Evolutionary conservation across 2,113 vertebrate genomes (phyloP).

Genomic region (Myrmophylax atrothorax): DNA sequence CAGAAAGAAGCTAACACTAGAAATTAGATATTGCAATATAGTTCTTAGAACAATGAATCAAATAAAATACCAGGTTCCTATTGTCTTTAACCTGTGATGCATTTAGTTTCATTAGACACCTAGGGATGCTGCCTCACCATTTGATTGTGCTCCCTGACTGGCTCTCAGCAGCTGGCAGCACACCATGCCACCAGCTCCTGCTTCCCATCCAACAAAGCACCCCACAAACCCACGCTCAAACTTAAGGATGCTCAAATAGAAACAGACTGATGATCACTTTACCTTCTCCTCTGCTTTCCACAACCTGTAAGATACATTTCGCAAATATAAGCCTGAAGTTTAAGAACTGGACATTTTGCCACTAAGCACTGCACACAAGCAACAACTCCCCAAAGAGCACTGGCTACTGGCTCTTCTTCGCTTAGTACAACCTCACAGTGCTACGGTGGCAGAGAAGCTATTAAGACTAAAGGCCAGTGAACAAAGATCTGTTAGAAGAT

Average conservation of each 20-base stretch:
- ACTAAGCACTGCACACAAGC: not conserved
- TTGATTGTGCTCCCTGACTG: not conserved
- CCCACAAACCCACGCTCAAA: fast-evolving
- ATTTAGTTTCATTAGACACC: not conserved
- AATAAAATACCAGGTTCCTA: not conserved
- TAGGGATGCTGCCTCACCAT: not conserved
- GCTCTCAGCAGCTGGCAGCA: not conserved
- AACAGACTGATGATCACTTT: not conserved
- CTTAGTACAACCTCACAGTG: not conserved
- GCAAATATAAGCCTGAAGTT: not conserved
- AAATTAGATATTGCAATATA: not conserved
- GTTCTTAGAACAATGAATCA: not conserved
- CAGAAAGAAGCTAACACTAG: not conserved
- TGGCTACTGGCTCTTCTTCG: not conserved
- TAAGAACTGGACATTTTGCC: not conserved
- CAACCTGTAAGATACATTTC: not conserved
- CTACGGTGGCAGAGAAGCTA: not conserved
- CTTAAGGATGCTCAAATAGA: not conserved
- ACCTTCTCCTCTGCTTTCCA: not conserved
- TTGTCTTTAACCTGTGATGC: not conserved
- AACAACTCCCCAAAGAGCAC: not conserved
- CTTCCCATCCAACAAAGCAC: fast-evolving
- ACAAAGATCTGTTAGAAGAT: not conserved
- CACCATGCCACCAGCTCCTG: not conserved
- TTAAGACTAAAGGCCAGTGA: not conserved